Evolutionary conservation across 2,888 invertebrate species (phyloP).

Genomic region (Tenthredo mesomela): DNA sequence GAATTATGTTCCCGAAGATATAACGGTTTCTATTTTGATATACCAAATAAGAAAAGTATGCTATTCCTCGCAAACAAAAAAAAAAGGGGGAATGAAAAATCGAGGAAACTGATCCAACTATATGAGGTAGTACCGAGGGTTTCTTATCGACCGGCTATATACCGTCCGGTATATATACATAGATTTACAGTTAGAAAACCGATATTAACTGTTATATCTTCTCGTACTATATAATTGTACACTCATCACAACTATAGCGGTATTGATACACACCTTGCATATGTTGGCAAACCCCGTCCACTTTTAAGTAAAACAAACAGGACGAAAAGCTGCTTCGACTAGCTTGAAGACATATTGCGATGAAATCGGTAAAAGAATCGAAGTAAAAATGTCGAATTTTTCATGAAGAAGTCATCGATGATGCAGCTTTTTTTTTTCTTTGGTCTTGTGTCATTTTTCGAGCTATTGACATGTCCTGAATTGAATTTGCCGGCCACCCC

Average conservation of each 20-base stretch:
- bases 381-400: background rate
- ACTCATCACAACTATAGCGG: constrained; percentile 42
- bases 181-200: constrained; percentile 33
- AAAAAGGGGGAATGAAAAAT: background rate
- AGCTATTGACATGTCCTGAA: background rate
- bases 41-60: background rate
- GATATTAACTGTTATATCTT: constrained; percentile 43
- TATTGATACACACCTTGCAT: background rate
- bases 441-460: background rate
- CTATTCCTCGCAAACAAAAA: background rate
- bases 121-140: background rate
- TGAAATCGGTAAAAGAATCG: background rate
- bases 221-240: constrained; percentile 38
- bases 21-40: background rate
- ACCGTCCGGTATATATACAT: background rate
- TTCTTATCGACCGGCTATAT: background rate
- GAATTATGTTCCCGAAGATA: background rate
- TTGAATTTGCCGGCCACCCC: background rate
- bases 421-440: background rate
- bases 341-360: background rate
- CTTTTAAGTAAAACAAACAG: background rate
- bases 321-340: background rate
- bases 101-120: background rate
- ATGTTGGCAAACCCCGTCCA: background rate
- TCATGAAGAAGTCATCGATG: background rate